Evolutionary conservation across 2,888 invertebrate genomes (phyloP), one percentile per base, ranked within the genome.

Genomic region (Ellobium chinense): DNA sequence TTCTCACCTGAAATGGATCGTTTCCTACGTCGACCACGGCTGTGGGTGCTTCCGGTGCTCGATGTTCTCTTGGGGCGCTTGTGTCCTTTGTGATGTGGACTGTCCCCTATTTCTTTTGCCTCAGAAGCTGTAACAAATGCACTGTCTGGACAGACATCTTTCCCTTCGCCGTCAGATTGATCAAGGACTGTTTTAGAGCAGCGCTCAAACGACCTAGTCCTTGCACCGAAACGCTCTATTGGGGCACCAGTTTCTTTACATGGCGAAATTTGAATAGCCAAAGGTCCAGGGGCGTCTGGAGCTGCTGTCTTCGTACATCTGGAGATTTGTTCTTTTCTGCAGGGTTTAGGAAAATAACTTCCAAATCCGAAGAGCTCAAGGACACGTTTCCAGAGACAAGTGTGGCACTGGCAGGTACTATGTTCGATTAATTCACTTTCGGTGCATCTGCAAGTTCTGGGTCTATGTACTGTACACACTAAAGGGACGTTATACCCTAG

Each of bases 321-420:
- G 5, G 69, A 31, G n/a, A 31, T 56, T 1, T 18, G 56, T 1
- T 56, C 56, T 9, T 54, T 70, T 21, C 27, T 72, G 18, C 72
- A 72, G 18, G 58, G 58, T 1, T 72, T 58, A 3, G 72, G 72
- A 24, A 72, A 36, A 1, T 72, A 7, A 2, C 34, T 63, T n/a
- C 76, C 76, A 24, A 65, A 18, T 0, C 76, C 76, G 1, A 76
- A 46, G 27, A 76, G 54, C 2, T 56, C 31, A n/a, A 76, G 27
- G 39, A 76, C 24, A 65, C 66, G 54, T 29, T 66, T 21, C 76
- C 65, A 76, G 18, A 65, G 66, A 1, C 46, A 24, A 24, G 54
- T 46, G 24, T 62, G 39, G 12, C 63, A 63, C 7, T 31, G 46
- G 27, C 74, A 74, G 3, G 27, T 29, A 1, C 58, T 34, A 56